Evolutionary conservation across 92 coral and sea anemone genomes (phyloP), one percentile per base, ranked within the genome.

Genomic region (Umimayanthus chanpuru): DNA sequence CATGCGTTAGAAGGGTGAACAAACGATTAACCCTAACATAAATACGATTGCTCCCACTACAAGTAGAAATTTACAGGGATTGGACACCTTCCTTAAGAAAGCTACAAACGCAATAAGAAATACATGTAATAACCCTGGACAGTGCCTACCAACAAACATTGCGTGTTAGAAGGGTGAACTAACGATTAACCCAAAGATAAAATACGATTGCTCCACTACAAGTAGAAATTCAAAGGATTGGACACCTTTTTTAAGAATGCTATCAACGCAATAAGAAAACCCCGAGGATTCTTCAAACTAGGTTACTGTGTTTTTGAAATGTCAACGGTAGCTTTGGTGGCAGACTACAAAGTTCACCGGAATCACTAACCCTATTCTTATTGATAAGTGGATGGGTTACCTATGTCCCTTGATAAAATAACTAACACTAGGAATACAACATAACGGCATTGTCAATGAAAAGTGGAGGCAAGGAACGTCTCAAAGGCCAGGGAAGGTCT

Each of bases 121-220:
- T 92, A 97, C 88, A 95, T 67, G 80, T 97, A 97, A 85, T 88
- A 94, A 32, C 99, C 98, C 68, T 90, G 89, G 5, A 95, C 90
- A 20, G 98, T 88, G 11, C 98, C 99, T 97, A 68, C 4, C 47
- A 89, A 65, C 47, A 65, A 64, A 75, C 30, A 29, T 14, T 25
- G 32, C 20, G 14, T 1, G 39, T 73, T 73, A 15, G 23, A 10
- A 36, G 36, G 43, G 40, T 32, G 77, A 30, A 73, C 40, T 71
- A 7, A 12, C 26, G 5, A 61, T 7, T 61, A 61, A 1, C 20
- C 25, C 68, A 18, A n/a, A 61, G 1, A 61, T 1, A 18, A 4
- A 23, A 20, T 73, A 39, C 25, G 41, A 72, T 10, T 72, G 20
- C 11, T 5, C 12, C 36, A 68, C 4, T 25, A 10, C 53, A 47